Evolutionary conservation across 1,140 invertebrate species (phyloP), one percentile per base, ranked within the genome.

Genomic region (Calephelis virginiensis): DNA sequence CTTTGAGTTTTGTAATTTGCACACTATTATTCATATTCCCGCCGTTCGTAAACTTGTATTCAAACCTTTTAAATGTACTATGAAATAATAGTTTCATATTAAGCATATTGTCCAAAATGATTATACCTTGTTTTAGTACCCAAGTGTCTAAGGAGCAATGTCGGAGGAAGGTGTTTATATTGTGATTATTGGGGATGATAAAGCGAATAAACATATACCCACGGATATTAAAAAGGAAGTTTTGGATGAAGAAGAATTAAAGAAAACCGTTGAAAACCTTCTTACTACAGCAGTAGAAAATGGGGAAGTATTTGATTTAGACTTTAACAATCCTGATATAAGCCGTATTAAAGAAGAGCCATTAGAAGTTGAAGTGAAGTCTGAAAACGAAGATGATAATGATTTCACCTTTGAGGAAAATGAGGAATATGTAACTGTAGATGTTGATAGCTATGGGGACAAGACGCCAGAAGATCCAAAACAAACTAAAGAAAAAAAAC

Each of bases 181-280:
- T 53, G 79, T 89, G 61, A 82, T 89, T 49, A 66, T 85, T n/a
- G 80, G 74, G 7, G 80, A 89, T 38, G 78, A 78, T 17, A 73
- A 71, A 43, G 53, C 63, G 59, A 46, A 46, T 28, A 64, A 67
- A 12, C 48, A 61, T 60, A 50, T 45, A 12, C 68, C 63, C 28
- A 62, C 73, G 14, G 7, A 70, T 53, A 68, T 78, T 28, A 80
- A 82, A 70, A 28, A 77, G 11, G 82, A 84, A 67, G 8, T 50
- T 10, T 37, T 72, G 0, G 76, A 79, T 17, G 70, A 82, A 12
- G 62, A 70, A 12, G 72, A 74, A 11, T 40, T 59, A 12, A 66
- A 68, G 49, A 67, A 71, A 10, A 61, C 69, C 14, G 60, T 72
- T 56, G 70, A 71, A 47, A 59, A 71, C 1, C 45, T 64, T 10